Conservation (phyloP, 1,140 invertebrate species). For the Lasioglossum albipes region DNA sequence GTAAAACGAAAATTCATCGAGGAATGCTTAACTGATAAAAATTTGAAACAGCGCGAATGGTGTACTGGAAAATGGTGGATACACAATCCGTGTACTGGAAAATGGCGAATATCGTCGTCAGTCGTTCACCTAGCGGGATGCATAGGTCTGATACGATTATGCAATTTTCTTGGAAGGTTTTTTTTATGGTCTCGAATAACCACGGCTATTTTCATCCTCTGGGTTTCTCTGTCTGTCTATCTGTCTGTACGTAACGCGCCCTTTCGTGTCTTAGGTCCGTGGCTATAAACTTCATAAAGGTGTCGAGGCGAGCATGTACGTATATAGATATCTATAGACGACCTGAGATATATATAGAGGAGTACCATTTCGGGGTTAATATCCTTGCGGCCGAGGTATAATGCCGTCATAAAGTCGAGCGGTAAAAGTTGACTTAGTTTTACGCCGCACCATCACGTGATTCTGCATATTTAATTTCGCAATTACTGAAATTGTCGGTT, state of each 20-base stretch:
- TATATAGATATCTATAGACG: conserved; percentile 63
- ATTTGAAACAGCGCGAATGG: too few species aligned
- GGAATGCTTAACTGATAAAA: too few species aligned
- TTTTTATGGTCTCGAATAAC: conserved; percentile 51
- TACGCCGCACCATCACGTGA: too few species aligned
- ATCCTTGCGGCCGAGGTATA: conserved; percentile 49
- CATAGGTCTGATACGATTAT: conserved; percentile 40
- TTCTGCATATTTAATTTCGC: too few species aligned
- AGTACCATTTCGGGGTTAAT: conserved; percentile 62
- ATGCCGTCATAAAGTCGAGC: conserved; percentile 18
- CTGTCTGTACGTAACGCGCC: conserved; percentile 25
- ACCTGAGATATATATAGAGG: conserved; percentile 59
- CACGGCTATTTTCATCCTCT: conserved; percentile 46
- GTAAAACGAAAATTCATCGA: too few species aligned
- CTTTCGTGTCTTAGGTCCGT: conserved; percentile 57
- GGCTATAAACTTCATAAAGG: conserved; percentile 45
- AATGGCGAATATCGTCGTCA: conserved; percentile 1
- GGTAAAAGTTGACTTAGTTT: background rate
- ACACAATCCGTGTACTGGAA: background rate
- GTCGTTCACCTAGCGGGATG: conserved; percentile 53
- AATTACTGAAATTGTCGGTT: too few species aligned
- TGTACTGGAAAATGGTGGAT: background rate
- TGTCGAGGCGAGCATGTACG: conserved; percentile 30
- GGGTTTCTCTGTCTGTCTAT: conserved; percentile 39
- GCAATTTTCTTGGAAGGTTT: conserved; percentile 59